phyloP scores from a whole-genome alignment of 2,888 invertebrate species.

The Yponomeuta malinellus region DNA sequence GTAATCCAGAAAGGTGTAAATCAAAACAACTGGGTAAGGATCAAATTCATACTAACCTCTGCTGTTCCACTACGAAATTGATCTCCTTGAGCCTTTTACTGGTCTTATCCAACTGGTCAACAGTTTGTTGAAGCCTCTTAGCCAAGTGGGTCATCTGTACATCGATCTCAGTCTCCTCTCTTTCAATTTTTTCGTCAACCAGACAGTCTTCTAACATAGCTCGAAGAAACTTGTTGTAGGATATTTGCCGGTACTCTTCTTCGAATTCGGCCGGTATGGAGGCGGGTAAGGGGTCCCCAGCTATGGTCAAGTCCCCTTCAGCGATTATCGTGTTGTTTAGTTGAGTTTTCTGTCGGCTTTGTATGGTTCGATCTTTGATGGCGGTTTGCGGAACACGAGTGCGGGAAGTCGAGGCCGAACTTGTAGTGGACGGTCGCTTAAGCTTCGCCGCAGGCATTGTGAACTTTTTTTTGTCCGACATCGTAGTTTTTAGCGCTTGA shows the following conservation, averaged over 20 bases:
- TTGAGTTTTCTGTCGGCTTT: constrained; percentile 31
- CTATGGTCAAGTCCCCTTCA: constrained; percentile 37
- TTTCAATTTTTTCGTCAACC: constrained; percentile 54
- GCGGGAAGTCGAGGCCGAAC: constrained; percentile 31
- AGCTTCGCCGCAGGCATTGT: constrained; percentile 34
- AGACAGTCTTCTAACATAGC: constrained; percentile 55
- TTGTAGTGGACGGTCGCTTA: constrained; percentile 39
- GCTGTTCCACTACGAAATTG: constrained; percentile 62
- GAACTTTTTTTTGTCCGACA: constrained; percentile 47
- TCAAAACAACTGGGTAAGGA: too few species aligned
- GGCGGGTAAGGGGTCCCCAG: constrained; percentile 30
- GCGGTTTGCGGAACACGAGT: constrained; percentile 25
- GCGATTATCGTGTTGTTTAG: constrained; percentile 32
- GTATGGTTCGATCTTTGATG: constrained; percentile 22
- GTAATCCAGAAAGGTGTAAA: too few species aligned
- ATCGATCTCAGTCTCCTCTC: constrained; percentile 58
- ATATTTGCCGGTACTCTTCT: constrained; percentile 42
- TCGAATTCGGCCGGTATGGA: constrained; percentile 41
- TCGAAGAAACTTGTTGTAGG: constrained; percentile 53
- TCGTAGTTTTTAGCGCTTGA: constrained; percentile 23
- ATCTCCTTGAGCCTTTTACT: constrained; percentile 62
- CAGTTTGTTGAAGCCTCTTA: constrained; percentile 60
- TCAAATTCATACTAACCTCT: constrained; percentile 41
- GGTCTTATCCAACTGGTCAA: constrained; percentile 60
- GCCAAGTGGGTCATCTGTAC: constrained; percentile 60